phyloP scores from a whole-genome alignment of 1,140 invertebrate species.

The Zaprionus capensis region DNA sequence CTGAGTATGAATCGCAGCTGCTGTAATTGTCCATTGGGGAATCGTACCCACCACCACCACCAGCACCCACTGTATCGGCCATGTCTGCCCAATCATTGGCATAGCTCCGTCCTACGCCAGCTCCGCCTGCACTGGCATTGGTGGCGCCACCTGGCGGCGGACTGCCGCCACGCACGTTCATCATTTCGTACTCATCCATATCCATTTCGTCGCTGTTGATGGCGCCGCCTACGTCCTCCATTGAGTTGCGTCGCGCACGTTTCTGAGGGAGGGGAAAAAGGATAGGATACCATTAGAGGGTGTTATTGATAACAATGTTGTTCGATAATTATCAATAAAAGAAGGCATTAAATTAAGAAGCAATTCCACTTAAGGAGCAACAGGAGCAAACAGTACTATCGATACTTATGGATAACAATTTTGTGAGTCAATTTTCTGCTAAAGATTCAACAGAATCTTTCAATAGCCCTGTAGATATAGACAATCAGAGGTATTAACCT shows the following conservation, averaged over 20 bases:
- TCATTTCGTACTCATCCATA: conserved; percentile 90
- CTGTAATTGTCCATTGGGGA: conserved; percentile 80
- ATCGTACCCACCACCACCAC: conserved; percentile 70
- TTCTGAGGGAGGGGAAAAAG: conserved; percentile 40
- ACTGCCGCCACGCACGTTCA: conserved; percentile 90
- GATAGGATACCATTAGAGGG: background rate
- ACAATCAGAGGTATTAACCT: no score
- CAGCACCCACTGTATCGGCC: conserved; percentile 16
- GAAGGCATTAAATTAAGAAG: background rate
- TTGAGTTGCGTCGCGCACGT: conserved; percentile 49
- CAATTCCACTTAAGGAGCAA: background rate
- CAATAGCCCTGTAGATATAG: background rate
- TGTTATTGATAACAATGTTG: background rate
- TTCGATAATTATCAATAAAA: conserved; percentile 9
- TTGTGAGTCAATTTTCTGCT: background rate
- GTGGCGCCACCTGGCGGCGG: conserved; percentile 84
- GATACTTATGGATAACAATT: background rate
- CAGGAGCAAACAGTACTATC: background rate
- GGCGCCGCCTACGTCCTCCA: conserved; percentile 19
- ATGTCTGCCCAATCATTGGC: conserved; percentile 41
- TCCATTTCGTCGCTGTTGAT: conserved; percentile 66
- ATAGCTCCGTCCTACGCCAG: conserved; percentile 7
- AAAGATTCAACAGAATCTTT: background rate
- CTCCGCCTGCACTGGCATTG: background rate
- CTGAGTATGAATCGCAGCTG: conserved; percentile 86